Conservation (phyloP, 2,113 vertebrate genomes). For the Potamarius usumacintae region DNA sequence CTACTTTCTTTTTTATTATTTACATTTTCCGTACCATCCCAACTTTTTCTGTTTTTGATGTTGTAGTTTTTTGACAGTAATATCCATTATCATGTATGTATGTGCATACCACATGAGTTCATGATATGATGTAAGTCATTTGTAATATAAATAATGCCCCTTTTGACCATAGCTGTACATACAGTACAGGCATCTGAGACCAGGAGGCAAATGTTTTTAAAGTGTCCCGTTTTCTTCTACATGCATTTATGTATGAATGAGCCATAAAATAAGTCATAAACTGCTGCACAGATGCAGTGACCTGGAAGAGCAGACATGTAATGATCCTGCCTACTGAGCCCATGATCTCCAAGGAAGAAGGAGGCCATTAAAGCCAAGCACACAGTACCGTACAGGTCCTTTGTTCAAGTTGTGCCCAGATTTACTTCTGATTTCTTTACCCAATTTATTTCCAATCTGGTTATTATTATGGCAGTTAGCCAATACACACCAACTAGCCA, state of each 20-base stretch:
- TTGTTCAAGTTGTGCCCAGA: background rate
- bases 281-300: constrained; percentile 17
- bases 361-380: constrained; percentile 7
- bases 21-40: too few species aligned
- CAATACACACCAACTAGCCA: background rate
- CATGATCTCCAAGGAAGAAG: background rate
- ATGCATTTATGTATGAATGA: constrained; percentile 58
- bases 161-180: constrained; percentile 3
- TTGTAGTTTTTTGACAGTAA: background rate
- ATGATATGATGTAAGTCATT: constrained; percentile 36
- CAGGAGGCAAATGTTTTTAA: constrained; percentile 43
- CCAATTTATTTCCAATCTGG: background rate
- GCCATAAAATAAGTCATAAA: constrained; percentile 46
- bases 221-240: constrained; percentile 36
- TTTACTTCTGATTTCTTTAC: background rate
- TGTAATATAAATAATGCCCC: constrained; percentile 40
- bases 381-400: background rate
- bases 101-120: background rate
- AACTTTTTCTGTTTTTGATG: too few species aligned
- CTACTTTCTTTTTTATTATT: too few species aligned
- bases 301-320: constrained; percentile 25
- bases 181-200: constrained; percentile 14
- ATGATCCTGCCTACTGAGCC: background rate
- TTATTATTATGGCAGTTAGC: background rate
- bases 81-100: background rate